phyloP scores from a whole-genome alignment of 92 coral and sea anemone species.

The Porites cylindrica region DNA sequence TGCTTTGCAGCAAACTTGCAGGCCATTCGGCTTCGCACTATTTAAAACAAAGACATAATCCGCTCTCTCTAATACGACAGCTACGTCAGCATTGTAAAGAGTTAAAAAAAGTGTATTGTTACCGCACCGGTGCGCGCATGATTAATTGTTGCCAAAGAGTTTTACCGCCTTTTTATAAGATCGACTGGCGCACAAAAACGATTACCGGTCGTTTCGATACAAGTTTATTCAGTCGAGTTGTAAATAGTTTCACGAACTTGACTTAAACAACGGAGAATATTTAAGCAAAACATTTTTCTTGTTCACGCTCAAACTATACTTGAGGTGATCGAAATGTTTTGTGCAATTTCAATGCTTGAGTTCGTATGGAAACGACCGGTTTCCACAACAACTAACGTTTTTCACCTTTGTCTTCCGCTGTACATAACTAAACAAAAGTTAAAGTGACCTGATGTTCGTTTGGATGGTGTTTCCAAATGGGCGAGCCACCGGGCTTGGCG shows the following conservation, averaged over 20 bases:
- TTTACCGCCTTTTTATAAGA: background rate
- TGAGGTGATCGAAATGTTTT: no score
- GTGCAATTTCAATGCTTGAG: no score
- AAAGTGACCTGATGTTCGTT: conserved; percentile 80
- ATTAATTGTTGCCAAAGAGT: background rate
- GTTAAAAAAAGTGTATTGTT: no score
- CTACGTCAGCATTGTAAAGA: no score
- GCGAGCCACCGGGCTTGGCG: conserved; percentile 84
- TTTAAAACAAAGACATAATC: background rate
- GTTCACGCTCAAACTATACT: no score
- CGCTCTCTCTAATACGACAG: background rate
- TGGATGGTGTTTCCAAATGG: conserved; percentile 87
- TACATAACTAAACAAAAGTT: conserved; percentile 66
- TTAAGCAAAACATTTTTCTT: no score
- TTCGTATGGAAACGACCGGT: no score
- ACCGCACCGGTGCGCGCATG: no score
- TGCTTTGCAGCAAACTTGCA: background rate
- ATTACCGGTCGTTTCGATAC: no score
- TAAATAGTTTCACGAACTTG: no score
- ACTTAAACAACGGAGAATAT: no score
- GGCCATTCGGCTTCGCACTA: background rate
- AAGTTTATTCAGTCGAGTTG: no score
- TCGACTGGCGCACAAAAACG: background rate
- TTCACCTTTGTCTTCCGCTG: conserved; percentile 20
- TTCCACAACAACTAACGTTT: background rate